Evolutionary conservation across 2,797 vertebrate genomes (phyloP), one percentile per base, ranked within the genome.

Genomic region (Xenentodon cancila): DNA sequence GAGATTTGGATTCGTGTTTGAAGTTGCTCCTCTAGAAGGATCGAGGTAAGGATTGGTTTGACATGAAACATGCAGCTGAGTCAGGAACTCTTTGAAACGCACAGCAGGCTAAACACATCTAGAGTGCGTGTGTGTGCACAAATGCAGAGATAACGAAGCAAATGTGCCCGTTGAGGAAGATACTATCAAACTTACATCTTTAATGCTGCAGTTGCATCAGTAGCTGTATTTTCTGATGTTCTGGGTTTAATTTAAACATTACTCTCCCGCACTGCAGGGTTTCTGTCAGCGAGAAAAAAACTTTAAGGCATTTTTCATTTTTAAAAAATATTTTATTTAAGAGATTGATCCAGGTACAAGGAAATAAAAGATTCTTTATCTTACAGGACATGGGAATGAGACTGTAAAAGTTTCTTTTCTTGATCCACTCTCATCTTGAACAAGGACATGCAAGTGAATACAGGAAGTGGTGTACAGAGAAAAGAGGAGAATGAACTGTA

Each of bases 311-410:
- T 75, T 79, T 75, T 78, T 79, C 79, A 79, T 90, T 93, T 93
- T 93, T 93, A 86, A 92, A 93, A 94, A 93, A 93, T 92, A 92
- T 93, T 92, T 92, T 91, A 92, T 92, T 93, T 37, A 37, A 86
- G 84, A 91, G 91, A 93, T 88, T 92, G 89, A 91, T 90, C 90
- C 89, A 91, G 90, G 87, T 92, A 92, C 91, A 92, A 90, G 91
- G 90, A 92, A 92, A 90, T 81, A 80, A 91, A 91, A 88, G 79
- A 88, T 88, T 76, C 79, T 84, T 88, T 90, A 91, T 93, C 65
- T 89, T 92, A 92, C 91, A 92, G 85, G 82, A 85, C 83, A 89
- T 87, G 83, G 82, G 82, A 87, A 89, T 88, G 86, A 90, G 85
- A 86, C 84, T 85, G 79, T 84, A 89, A 88, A 91, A 88, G 75